Evolutionary conservation across 2,797 vertebrate species (phyloP), one percentile per base, ranked within the genome.

Genomic region (Danio jaintianensis): DNA sequence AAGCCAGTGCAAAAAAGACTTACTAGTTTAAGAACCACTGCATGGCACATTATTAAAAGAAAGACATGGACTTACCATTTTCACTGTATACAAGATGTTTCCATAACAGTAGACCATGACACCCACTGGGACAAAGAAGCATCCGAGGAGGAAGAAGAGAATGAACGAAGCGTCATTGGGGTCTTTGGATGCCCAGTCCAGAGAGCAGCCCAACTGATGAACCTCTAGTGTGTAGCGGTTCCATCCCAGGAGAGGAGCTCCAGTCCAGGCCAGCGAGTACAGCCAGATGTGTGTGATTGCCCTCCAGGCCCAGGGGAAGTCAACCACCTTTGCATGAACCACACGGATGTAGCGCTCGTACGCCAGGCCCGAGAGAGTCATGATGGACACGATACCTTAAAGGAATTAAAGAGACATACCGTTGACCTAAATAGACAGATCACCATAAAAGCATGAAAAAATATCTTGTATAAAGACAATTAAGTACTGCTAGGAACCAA

Each of bases 21-120:
- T 68, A 52, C 38, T 40, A n/a, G 66, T 22, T 38, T 29, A 68
- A 67, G 47, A n/a, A 16, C 8, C 15, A 22, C 48, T n/a, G 47
- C 45, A 52, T 6, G 15, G 42, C 5, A 8, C 4, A 63, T 38
- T 18, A n/a, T 36, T 12, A 48, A 40, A 53, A 48, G 4, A 40
- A n/a, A 15, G 15, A 55, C 11, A 18, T 9, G 29, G 66, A 43
- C 94, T 95, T 90, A 98, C 97, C 96, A 95, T 97, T 89, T 93
- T 90, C 81, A 97, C 92, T 20, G 95, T 93, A 55, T 96, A 96
- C 40, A 99, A 90, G 91, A 98, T 97, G 88, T 97, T 96, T 18
- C 96, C 95, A 10, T 97, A 98, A 91, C 96, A 98, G 89, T 96
- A 98, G 78, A 93, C 92, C 92, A 97, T 96, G 86, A 97, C 89